Base-by-base conservation (phyloP, 1,140 invertebrate species). In the Panagrolaimus sp. region DNA sequence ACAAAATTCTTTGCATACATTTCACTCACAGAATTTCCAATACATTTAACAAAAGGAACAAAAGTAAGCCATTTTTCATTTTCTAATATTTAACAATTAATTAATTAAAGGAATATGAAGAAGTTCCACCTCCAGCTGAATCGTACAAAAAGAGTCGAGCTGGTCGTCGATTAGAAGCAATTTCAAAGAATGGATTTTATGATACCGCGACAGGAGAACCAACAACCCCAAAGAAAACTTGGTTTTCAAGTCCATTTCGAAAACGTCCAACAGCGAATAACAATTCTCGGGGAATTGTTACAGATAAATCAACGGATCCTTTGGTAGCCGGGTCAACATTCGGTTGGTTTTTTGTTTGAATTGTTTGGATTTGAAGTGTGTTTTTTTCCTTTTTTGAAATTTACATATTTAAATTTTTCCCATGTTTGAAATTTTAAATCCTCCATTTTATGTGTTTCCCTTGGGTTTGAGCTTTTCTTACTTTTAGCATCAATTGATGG, bases 291-390 rank as follows among this genome's bases (percentile, higher is more conserved):
- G 76, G 76, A n/a, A 55, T 78, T 10, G 65, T 78, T 21, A 63
- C 69, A 17, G 77, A 79, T 52, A 79, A 79, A 63, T 78, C 75
- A 45, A 79, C 78, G n/a, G 77, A 79, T 68, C 76, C 76, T 58
- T 66, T 78, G 1, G 69, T 78, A 15, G 55, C 32, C 21, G 38
- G n/a, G n/a, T n/a, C n/a, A n/a, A n/a, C 71, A 46, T 45, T 47
- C 72, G 44, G 48, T 71, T 71, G 46, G n/a, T 28, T 46, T 15
- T n/a, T n/a, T 4, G 7, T 65, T 65, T n/a, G 17, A 1, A 44
- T 15, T 48, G 6, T 66, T 62, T 1, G 7, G n/a, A 14, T 43
- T 67, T 63, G 47, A 67, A 48, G 17, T 26, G 65, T 67, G n/a
- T n/a, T n/a, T 26, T 0, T 26, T 4, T 15, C 17, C 48, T 15